Evolutionary conservation across 1,140 invertebrate genomes (phyloP), one percentile per base, ranked within the genome.

Genomic region (Eulimnadia texana): DNA sequence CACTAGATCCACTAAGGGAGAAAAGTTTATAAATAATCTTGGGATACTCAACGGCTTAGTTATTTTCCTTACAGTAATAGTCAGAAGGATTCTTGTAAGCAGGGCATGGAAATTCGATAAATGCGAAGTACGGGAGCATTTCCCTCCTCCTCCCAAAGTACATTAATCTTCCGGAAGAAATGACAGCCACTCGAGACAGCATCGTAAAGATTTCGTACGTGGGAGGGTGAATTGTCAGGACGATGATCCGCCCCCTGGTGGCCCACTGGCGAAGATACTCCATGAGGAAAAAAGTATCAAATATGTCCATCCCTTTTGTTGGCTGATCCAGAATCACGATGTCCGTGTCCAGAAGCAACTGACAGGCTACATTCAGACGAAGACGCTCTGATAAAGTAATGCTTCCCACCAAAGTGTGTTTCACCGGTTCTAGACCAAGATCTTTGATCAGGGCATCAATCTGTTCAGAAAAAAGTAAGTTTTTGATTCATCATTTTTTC

Each of bases 201-300:
- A 96, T 95, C 9, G 90, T 92, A 60, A 95, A 85, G 62, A 96
- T 93, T 76, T 97, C 93, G 70, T 93, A 93, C 0, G 92, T 95
- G 0, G 92, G 90, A 22, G 92, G 92, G 71, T 93, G 90, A 11
- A 96, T 74, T 0, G 92, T 94, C 70, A 96, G 78, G n/a, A 95
- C 82, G 0, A 93, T 88, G 51, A 93, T 86, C 65, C 89, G 77
- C 0, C 80, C 84, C 22, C 86, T 80, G 54, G 80, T 81, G 0
- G 90, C 90, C 93, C 93, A 96, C 70, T 94, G 90, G 57, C 91
- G 81, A 47, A 96, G 73, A 72, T 93, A 95, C 71, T 96, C 93
- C 24, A 96, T 84, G 16, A 96, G 72, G 71, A 96, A 96, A 73
- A 95, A 95, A 0, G 90, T 91, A 69, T 97, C 93, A 65, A 95